Evolutionary conservation across 2,888 invertebrate genomes (phyloP).

Genomic region (Thumatha senex): DNA sequence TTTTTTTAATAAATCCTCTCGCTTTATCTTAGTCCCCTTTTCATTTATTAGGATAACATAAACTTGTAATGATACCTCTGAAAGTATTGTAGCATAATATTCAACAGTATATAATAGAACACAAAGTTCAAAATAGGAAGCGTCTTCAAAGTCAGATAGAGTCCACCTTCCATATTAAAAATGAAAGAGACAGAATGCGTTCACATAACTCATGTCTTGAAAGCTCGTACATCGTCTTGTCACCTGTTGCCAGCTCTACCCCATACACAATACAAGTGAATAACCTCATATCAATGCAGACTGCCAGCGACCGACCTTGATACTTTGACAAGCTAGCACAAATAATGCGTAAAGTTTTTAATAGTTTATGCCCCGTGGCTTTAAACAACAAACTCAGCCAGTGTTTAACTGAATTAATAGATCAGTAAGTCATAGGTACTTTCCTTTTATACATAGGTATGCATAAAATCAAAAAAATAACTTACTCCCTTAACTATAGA

Average conservation of each 20-base stretch:
- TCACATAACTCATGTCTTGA: background rate
- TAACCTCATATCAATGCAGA: constrained; percentile 1
- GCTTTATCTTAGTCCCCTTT: constrained; percentile 27
- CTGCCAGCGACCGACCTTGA: background rate
- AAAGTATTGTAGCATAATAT: background rate
- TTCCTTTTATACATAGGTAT: too few species aligned
- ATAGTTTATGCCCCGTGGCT: too few species aligned
- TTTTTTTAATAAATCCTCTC: constrained; percentile 15
- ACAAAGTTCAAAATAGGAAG: constrained; percentile 6
- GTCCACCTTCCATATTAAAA: background rate
- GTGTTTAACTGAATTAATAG: too few species aligned
- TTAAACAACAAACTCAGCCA: too few species aligned
- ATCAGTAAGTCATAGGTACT: too few species aligned
- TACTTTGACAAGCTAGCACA: background rate
- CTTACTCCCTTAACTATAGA: too few species aligned
- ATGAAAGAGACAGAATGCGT: constrained; percentile 5
- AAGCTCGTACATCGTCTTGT: background rate
- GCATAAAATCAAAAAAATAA: too few species aligned
- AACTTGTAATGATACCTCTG: background rate
- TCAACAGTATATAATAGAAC: background rate
- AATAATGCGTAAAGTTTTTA: too few species aligned
- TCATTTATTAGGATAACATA: constrained; percentile 27
- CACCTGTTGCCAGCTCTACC: constrained; percentile 5
- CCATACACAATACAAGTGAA: background rate
- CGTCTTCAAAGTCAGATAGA: background rate